Percentiles rank a stretch among this genome's conserved stretches.
Evolutionary conservation across 2,113 vertebrate species (phyloP).

Genomic region (Geothlypis trichas): DNA sequence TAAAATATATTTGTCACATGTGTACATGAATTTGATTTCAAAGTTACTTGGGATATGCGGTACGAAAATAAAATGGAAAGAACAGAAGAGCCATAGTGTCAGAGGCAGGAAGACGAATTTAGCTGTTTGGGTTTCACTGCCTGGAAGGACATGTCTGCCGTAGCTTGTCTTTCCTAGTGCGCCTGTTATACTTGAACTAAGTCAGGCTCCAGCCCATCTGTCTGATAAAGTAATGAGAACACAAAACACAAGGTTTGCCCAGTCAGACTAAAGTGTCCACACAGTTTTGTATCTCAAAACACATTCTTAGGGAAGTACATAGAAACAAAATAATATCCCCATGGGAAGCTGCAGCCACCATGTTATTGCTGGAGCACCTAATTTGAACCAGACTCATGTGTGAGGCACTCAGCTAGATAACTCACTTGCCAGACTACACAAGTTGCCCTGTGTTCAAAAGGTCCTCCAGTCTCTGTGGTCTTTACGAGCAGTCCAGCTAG

Average conservation of each 20-base stretch:
- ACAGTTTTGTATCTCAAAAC: neutral
- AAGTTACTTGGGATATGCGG: neutral
- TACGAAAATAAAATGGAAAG: neutral
- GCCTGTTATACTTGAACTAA: neutral
- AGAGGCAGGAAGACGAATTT: neutral
- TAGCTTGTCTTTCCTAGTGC: accelerated
- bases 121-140: neutral
- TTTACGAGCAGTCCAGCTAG: neutral
- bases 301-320: neutral
- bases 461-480: neutral
- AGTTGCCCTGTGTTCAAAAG: neutral
- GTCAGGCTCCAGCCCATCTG: neutral
- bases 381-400: neutral
- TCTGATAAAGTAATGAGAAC: neutral
- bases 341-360: neutral
- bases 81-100: neutral
- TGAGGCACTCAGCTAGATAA: neutral
- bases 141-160: neutral
- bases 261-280: neutral
- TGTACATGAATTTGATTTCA: neutral
- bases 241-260: neutral
- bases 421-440: neutral
- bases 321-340: neutral
- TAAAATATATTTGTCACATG: neutral
- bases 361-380: neutral